Base-by-base conservation (phyloP, 1,140 invertebrate genomes). In the Monomorium pharaonis region DNA sequence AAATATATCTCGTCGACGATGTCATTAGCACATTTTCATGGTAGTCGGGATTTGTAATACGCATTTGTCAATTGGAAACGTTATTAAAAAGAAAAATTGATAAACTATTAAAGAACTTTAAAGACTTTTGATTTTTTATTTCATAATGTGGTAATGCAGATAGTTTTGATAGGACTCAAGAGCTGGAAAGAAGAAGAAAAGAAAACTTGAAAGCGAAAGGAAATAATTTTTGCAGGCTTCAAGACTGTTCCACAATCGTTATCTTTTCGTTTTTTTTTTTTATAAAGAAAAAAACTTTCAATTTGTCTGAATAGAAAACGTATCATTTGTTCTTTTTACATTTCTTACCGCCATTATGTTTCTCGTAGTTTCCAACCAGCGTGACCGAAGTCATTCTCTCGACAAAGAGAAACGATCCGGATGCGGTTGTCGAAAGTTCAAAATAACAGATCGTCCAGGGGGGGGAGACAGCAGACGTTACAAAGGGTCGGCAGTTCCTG, bases 391-490 rank as follows among this genome's bases (percentile, higher is more conserved):
- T 76, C 47, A 76, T 77, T 77, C 58, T 51, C 16, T 30, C 44
- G 44, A 84, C 81, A 84, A 84, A 84, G 70, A 84, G 72, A 76
- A 84, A 37, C 84, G 60, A 69, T 86, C 67, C 70, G 72, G 76
- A 63, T 90, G 88, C 47, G 89, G 89, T 90, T 90, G 72, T 88
- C 72, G 58, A 78, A 89, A 88, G 88, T 90, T 90, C 33, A 87
- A 84, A 90, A 90, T 88, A 90, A 90, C 87, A 88, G 69, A 90
- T 85, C 80, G 88, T 37, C 33, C 2, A 3, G 27, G 44, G 33
- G 24, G 24, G 33, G 72, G 81, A 58, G 69, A 27, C 7, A 14
- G 56, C 47, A 62, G 51, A 76, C 75, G 67, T 69, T 58, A 86
- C 72, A 30, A 65, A 86, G 63, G 87, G 84, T 76, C 56, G 67